Evolutionary conservation across 2,888 invertebrate species (phyloP).

Genomic region (Drosophila lacicola): DNA sequence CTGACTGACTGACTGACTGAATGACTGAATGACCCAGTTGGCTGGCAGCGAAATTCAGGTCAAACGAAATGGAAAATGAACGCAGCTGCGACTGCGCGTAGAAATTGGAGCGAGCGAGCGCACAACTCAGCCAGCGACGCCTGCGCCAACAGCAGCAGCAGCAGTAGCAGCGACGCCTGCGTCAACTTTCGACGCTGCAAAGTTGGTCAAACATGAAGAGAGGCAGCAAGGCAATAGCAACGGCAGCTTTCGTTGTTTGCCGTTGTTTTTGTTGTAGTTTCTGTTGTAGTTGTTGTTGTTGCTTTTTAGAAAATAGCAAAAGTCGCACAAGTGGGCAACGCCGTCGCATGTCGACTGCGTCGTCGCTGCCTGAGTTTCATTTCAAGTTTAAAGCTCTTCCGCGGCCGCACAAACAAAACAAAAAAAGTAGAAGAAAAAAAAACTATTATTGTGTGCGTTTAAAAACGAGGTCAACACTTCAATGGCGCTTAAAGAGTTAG

Average conservation of each 20-base stretch:
- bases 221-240: constrained; percentile 20
- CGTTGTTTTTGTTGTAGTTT: constrained; percentile 6
- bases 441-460: constrained; percentile 57
- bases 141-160: constrained; percentile 17
- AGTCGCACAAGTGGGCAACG: constrained; percentile 39
- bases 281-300: constrained; percentile 25
- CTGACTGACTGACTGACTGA: constrained; percentile 9
- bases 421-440: constrained; percentile 33
- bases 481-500: constrained; percentile 63
- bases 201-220: constrained; percentile 75
- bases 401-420: constrained; percentile 57
- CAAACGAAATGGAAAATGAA: constrained; percentile 84
- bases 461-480: constrained; percentile 78
- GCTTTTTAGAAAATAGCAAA: constrained; percentile 75
- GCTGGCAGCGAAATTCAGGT: constrained; percentile 80
- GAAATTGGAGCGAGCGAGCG: constrained; percentile 74
- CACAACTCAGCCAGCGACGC: constrained; percentile 17
- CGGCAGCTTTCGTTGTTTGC: constrained; percentile 14
- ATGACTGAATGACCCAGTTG: constrained; percentile 66
- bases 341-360: constrained; percentile 18
- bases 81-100: constrained; percentile 71
- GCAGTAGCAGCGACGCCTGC: constrained; percentile 31
- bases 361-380: constrained; percentile 63
- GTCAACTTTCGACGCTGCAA: constrained; percentile 58
- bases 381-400: constrained; percentile 81